These are phyloP conservation scores for Apteryx owenii DNA, from an alignment of 2,113 vertebrate genomes.

Conservation along the genomic window DNA sequence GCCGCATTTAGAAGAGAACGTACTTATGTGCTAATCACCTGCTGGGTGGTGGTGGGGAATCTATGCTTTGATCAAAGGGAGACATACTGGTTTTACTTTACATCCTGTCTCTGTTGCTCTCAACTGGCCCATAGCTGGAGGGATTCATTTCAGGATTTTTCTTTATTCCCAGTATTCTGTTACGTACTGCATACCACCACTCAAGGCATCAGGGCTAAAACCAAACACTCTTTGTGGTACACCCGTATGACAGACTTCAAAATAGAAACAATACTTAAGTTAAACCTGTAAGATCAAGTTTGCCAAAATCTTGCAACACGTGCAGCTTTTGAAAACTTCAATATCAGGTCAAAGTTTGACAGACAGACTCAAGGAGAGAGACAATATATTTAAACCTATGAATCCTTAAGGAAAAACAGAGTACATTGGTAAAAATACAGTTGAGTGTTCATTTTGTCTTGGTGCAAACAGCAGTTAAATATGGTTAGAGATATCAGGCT, in stretches of 20 bases:
- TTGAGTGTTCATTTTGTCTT: not conserved
- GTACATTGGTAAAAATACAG: not conserved
- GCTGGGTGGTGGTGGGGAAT: conserved; percentile 74
- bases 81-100: conserved; percentile 81
- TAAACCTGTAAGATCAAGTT: conserved; percentile 81
- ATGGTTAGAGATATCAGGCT: not conserved
- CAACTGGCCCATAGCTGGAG: conserved; percentile 71
- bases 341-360: conserved; percentile 59
- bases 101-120: conserved; percentile 76
- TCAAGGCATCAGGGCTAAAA: conserved; percentile 66
- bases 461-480: not conserved
- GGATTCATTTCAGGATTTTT: conserved; percentile 80
- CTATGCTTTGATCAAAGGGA: conserved; percentile 80
- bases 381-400: conserved; percentile 10
- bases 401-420: conserved; percentile 1
- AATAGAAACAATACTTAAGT: conserved; percentile 81
- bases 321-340: conserved; percentile 74
- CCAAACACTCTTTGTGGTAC: conserved; percentile 75
- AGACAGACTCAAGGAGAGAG: conserved; percentile 22
- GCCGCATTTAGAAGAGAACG: conserved; percentile 12
- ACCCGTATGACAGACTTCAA: conserved; percentile 79
- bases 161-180: conserved; percentile 81
- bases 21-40: conserved; percentile 75
- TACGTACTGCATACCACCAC: conserved; percentile 75
- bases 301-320: conserved; percentile 65